These are phyloP conservation scores for Leucosticte australis DNA, from an alignment of 2,113 vertebrate species.

Conservation along the genomic window DNA sequence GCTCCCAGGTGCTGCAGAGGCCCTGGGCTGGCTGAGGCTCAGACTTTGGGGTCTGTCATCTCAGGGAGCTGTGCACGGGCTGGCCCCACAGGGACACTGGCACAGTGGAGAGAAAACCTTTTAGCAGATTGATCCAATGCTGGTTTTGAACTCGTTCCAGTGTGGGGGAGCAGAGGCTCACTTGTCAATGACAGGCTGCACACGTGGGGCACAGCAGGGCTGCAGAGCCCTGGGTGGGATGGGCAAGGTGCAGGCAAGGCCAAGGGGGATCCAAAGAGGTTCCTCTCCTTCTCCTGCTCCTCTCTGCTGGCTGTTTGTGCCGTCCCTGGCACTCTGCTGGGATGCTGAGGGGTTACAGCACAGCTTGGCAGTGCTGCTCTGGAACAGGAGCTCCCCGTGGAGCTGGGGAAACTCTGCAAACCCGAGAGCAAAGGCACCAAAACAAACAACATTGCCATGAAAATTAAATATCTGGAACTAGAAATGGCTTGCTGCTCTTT, in stretches of 20 bases:
- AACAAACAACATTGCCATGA: not conserved
- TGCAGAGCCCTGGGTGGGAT: fast-evolving
- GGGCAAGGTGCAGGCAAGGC: not conserved
- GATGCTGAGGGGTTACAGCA: not conserved
- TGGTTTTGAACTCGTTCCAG: conserved; percentile 12
- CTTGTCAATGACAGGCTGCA: not conserved
- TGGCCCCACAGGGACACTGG: not conserved
- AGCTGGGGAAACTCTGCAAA: not conserved
- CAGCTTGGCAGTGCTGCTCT: not conserved
- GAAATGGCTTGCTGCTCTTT: not conserved
- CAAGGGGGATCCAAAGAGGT: too few relatives aligned
- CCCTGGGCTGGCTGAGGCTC: not conserved
- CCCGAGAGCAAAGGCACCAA: not conserved
- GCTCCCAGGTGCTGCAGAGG: not conserved
- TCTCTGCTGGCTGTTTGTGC: not conserved
- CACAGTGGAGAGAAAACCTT: not conserved
- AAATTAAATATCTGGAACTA: not conserved
- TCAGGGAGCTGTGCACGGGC: not conserved
- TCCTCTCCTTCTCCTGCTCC: not conserved
- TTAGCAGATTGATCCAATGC: not conserved
- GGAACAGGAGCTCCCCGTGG: not conserved
- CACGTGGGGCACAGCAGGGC: fast-evolving
- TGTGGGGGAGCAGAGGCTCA: not conserved
- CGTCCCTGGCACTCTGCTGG: fast-evolving
- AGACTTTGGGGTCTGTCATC: fast-evolving